Evolutionary conservation across 2,888 invertebrate species (phyloP).

Genomic region (Alloscopus bannaensis): DNA sequence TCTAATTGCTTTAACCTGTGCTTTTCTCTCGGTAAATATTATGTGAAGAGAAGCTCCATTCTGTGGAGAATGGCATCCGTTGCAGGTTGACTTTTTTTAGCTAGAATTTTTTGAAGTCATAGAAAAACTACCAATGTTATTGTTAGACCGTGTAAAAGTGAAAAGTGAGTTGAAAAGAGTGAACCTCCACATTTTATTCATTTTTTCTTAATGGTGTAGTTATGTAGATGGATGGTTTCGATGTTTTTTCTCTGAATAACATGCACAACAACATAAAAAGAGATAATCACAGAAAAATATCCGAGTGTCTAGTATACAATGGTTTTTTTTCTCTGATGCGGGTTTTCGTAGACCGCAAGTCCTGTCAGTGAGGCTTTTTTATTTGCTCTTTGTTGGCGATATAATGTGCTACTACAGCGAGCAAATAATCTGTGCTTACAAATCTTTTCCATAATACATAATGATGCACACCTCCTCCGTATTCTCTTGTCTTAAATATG

Average conservation of each 20-base stretch:
- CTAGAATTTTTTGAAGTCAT: conserved; percentile 29
- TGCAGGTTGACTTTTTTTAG: conserved; percentile 43
- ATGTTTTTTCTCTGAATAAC: conserved; percentile 46
- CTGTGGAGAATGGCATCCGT: conserved; percentile 13
- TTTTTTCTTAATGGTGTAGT: conserved; percentile 45
- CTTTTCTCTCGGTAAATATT: background rate
- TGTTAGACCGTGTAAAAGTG: background rate
- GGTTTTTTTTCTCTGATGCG: too few relatives aligned
- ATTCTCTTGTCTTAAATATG: conserved; percentile 21
- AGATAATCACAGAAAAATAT: conserved; percentile 45
- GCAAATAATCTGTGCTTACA: conserved; percentile 3
- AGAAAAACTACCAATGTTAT: conserved; percentile 41
- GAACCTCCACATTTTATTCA: conserved; percentile 32
- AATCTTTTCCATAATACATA: conserved; percentile 23
- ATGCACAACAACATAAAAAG: conserved; percentile 41
- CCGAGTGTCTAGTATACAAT: conserved; percentile 43
- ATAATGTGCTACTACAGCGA: too few relatives aligned
- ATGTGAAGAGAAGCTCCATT: background rate
- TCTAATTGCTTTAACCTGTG: conserved; percentile 33
- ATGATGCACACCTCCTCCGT: conserved; percentile 27
- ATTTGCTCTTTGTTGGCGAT: background rate
- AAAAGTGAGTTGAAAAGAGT: background rate
- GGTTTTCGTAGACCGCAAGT: conserved; percentile 45
- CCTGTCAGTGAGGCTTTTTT: conserved; percentile 11
- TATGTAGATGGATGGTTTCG: conserved; percentile 47